These are phyloP conservation scores for Heliothis peltigera DNA, from an alignment of 2,888 invertebrate species.

Conservation along the genomic window DNA sequence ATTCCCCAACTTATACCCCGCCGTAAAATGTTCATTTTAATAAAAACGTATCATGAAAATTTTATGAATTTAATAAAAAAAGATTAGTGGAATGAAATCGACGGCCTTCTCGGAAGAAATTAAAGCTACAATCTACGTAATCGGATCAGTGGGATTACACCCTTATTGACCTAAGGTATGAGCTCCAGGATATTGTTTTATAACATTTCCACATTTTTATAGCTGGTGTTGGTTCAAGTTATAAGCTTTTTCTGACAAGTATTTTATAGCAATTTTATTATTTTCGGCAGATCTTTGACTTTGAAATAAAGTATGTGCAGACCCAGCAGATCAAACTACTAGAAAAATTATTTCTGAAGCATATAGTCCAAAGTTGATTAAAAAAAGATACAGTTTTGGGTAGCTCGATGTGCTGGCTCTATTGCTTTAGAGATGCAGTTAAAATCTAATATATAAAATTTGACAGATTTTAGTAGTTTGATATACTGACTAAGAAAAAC, in stretches of 20 bases:
- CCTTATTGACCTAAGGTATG: slow-evolving; percentile 37
- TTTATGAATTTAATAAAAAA: slow-evolving; percentile 51
- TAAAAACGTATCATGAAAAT: slow-evolving; percentile 27
- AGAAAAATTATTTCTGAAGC: too few relatives aligned
- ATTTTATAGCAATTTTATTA: too few relatives aligned
- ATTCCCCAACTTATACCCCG: slow-evolving; percentile 6
- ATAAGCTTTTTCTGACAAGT: neutral
- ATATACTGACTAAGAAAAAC: too few relatives aligned
- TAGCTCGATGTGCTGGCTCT: too few relatives aligned
- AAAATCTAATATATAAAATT: too few relatives aligned
- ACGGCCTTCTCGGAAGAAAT: slow-evolving; percentile 39
- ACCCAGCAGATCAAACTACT: too few relatives aligned
- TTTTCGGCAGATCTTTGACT: too few relatives aligned
- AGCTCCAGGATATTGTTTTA: slow-evolving; percentile 29
- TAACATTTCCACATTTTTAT: slow-evolving; percentile 40
- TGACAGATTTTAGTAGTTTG: too few relatives aligned
- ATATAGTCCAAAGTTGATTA: too few relatives aligned
- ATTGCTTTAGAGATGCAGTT: too few relatives aligned
- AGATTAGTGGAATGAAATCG: slow-evolving; percentile 31
- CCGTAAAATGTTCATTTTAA: slow-evolving; percentile 32
- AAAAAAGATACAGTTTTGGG: too few relatives aligned
- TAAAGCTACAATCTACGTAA: slow-evolving; percentile 48
- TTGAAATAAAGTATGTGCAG: too few relatives aligned
- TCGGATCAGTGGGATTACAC: slow-evolving; percentile 51
- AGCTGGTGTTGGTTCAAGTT: slow-evolving; percentile 9